phyloP scores from a whole-genome alignment of 2,888 invertebrate species.

The Nemapogon koenigi region DNA sequence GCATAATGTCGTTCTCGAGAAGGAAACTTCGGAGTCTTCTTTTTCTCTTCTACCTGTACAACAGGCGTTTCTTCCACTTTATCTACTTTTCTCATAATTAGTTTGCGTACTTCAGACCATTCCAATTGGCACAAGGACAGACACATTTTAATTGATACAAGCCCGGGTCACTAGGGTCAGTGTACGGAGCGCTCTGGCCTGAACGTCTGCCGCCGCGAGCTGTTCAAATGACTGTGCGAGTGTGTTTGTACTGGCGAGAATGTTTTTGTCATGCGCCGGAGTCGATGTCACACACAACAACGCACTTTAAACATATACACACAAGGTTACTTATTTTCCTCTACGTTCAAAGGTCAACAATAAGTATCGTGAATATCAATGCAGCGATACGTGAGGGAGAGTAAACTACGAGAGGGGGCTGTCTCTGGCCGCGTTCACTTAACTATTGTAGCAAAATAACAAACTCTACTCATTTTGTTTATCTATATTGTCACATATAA shows the following conservation, averaged over 20 bases:
- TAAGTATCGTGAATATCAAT: conserved; percentile 5
- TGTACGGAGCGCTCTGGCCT: too few relatives aligned
- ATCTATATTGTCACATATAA: conserved; percentile 2
- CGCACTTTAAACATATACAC: conserved; percentile 10
- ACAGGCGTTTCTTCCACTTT: conserved; percentile 27
- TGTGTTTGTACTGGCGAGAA: conserved; percentile 6
- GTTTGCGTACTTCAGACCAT: conserved; percentile 40
- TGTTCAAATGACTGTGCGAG: conserved; percentile 8
- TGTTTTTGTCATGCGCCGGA: conserved; percentile 26
- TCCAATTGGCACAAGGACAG: conserved; percentile 48
- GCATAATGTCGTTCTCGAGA: conserved; percentile 73
- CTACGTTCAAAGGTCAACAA: conserved; percentile 13
- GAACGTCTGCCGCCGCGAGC: conserved; percentile 2
- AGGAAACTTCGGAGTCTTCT: conserved; percentile 70
- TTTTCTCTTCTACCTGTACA: conserved; percentile 27
- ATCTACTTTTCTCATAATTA: conserved; percentile 28
- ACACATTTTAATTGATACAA: conserved; percentile 30
- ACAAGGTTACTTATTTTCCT: conserved; percentile 32
- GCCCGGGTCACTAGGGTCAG: conserved; percentile 2
- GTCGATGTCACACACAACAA: conserved; percentile 5
- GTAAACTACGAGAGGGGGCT: too few relatives aligned
- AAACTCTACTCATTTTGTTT: too few relatives aligned
- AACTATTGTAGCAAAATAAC: too few relatives aligned
- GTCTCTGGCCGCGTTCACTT: too few relatives aligned
- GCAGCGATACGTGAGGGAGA: neutral